These are phyloP conservation scores for Tyria jacobaeae DNA, from an alignment of 2,888 invertebrate genomes.

Conservation along the genomic window DNA sequence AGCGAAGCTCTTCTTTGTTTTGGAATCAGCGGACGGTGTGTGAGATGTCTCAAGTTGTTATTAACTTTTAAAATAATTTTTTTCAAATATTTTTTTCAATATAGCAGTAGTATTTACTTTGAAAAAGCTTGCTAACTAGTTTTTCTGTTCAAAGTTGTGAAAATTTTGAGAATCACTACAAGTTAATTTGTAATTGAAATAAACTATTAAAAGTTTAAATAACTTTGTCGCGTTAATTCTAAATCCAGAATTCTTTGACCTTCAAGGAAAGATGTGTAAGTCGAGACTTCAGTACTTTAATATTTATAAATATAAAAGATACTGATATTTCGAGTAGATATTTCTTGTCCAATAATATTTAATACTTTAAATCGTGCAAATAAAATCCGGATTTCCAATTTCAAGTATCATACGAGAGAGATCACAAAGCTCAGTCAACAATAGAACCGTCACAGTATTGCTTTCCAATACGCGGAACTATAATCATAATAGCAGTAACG, in stretches of 20 bases:
- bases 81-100: too few relatives aligned
- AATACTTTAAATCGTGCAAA: not conserved
- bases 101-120: not conserved
- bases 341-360: not conserved
- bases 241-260: not conserved
- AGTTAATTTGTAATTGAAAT: not conserved
- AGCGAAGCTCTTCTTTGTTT: too few relatives aligned
- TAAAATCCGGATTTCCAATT: not conserved
- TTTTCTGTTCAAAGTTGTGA: not conserved
- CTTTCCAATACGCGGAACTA: conserved; percentile 17
- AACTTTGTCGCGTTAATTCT: not conserved
- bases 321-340: too few relatives aligned
- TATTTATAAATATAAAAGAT: too few relatives aligned
- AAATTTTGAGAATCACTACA: not conserved
- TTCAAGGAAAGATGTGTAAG: not conserved
- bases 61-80: too few relatives aligned
- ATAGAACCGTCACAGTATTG: conserved; percentile 11
- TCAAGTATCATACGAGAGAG: not conserved
- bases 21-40: too few relatives aligned
- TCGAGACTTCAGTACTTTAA: too few relatives aligned
- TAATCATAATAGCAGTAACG: conserved; percentile 7
- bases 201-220: not conserved
- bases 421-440: conserved; percentile 10
- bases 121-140: not conserved
- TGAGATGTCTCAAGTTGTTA: too few relatives aligned